Base-by-base conservation (phyloP, 2,888 invertebrate genomes). In the Cremastinae sp. region DNA sequence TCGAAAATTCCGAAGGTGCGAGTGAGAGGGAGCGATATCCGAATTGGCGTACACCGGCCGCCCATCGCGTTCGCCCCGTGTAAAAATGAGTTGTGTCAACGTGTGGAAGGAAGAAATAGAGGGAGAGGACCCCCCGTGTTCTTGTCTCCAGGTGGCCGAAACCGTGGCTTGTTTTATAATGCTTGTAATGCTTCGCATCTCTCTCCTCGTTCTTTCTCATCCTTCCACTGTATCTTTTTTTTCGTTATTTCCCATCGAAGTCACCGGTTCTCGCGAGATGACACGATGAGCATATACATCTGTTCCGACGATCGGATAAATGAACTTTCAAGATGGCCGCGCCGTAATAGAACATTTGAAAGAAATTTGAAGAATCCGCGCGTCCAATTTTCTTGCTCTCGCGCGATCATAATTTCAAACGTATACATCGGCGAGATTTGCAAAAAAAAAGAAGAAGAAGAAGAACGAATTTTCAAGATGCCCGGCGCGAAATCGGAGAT, bases 41-140 rank as follows among this genome's bases (percentile, higher is more conserved):
- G 58, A 68, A 61, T 62, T 61, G 51, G 56, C 51, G 28, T 43
- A 74, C 70, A 84, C 85, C 73, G 86, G 87, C 86, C 87, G 87
- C 86, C 85, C 87, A 88, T 88, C 85, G 88, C 83, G 87, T 86
- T 84, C 84, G 85, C 86, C 83, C 79, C 85, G 88, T 85, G 88
- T 88, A 88, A 88, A 89, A 88, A 87, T 88, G 88, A 88, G 85
- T 88, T 86, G 88, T 87, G 88, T 88, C 88, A 89, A 88, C 88
- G 88, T 84, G 83, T 82, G 72, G 71, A 71, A 78, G 58, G 8
- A 41, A 56, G 36, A 16, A 53, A 43, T 14, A 14, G 58, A 28
- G 56, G 7, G 47, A 66, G 75, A 20, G 62, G 82, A 79, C 85
- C 87, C 86, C 84, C 85, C 84, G 84, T 81, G 79, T 75, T 76